Base-by-base conservation (phyloP, 92 coral and sea anemone species). In the Parazoanthus swiftii region DNA sequence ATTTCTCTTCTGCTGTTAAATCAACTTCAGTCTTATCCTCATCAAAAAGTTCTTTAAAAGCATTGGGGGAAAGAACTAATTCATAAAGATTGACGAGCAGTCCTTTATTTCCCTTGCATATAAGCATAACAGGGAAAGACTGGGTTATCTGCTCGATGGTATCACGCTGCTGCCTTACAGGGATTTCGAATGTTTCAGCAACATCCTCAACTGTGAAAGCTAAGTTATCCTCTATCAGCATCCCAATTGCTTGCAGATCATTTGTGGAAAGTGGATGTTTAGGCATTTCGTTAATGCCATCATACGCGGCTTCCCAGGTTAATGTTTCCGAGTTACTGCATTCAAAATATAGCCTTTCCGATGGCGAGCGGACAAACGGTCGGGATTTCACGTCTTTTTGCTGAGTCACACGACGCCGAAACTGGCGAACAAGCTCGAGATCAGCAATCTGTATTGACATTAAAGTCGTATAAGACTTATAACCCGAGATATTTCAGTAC, bases 1-100 rank as follows among this genome's bases (percentile, higher is more conserved):
- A 56, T 51, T 44, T 56, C 84, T 56, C 46, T 80, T 51, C 70
- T 80, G 84, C 68, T 80, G 67, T 80, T 80, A 56, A 80, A 56
- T 80, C 71, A 80, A 80, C 84, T 80, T 80, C 84, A 50, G 67
- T 51, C 70, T 80, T 56, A 26, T 56, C 26, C 54, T 59, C 81
- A 72, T 85, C 79, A 51, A 89, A 85, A 29, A 84, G 88, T 42
- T 76, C 66, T 16, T 68, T 43, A 56, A 89, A 59, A 48, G 42
- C 74, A 56, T 89, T 59, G 77, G 91, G 83, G 58, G 85, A 77
- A 81, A 89, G 81, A 81, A 82, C 70, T 37, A 82, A 59, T 65
- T 80, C 74, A 42, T 89, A 81, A 73, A 88, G 66, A 86, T 89
- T 84, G 65, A 89, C 50, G 39, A 89, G 66, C 36, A 82, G 79